These are phyloP conservation scores for Eumerus sabulonum DNA, from an alignment of 2,888 invertebrate species.

Conservation along the genomic window DNA sequence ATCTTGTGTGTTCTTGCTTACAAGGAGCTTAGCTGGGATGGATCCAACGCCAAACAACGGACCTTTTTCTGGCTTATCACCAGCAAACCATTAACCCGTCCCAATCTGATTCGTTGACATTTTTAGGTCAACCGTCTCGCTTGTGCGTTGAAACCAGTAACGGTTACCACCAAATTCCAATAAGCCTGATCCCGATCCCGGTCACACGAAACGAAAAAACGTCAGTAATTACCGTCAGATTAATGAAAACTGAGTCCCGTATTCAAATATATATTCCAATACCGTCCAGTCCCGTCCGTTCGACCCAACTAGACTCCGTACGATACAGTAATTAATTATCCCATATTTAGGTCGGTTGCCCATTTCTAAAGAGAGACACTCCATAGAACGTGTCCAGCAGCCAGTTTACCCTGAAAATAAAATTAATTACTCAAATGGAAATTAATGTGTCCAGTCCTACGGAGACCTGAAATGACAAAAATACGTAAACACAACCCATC, in stretches of 20 bases:
- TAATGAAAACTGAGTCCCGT: slow-evolving; percentile 30
- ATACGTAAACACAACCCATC: not conserved
- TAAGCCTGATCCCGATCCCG: too few species aligned
- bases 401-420: slow-evolving; percentile 32
- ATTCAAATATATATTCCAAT: slow-evolving; percentile 7
- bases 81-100: too few species aligned
- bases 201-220: not conserved
- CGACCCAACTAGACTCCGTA: slow-evolving; percentile 1
- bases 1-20: too few species aligned
- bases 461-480: slow-evolving; percentile 54
- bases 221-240: slow-evolving; percentile 27
- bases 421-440: slow-evolving; percentile 65
- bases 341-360: slow-evolving; percentile 20
- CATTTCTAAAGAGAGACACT: too few species aligned
- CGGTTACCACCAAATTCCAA: too few species aligned
- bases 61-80: too few species aligned
- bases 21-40: too few species aligned
- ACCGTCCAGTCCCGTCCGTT: not conserved
- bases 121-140: too few species aligned
- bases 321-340: slow-evolving; percentile 43
- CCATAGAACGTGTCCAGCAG: too few species aligned
- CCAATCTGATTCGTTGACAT: too few species aligned
- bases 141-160: too few species aligned
- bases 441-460: slow-evolving; percentile 56
- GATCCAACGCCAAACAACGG: too few species aligned